Conservation (phyloP, 2,797 vertebrate genomes). For the Hypotaenidia philippensis region DNA sequence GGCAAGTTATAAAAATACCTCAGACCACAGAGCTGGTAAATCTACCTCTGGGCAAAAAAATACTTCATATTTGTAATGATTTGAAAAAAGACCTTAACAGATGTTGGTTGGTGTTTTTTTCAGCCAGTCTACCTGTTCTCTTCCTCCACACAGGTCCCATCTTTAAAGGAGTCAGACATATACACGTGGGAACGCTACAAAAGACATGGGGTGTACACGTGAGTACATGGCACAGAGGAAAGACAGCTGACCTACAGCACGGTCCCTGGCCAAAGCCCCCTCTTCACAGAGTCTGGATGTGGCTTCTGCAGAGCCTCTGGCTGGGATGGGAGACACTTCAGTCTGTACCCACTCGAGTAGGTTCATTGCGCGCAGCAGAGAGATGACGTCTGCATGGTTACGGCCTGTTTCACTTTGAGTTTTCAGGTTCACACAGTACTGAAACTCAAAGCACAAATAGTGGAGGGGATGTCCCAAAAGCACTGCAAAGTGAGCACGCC, state of each 20-base stretch:
- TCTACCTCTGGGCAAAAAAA: background rate
- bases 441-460: slow-evolving; percentile 47
- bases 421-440: background rate
- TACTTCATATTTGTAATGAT: background rate
- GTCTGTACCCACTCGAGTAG: background rate
- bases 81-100: background rate
- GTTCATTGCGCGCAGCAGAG: background rate
- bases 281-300: background rate
- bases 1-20: background rate
- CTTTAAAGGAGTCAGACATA: background rate
- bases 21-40: background rate
- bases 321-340: background rate
- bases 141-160: background rate
- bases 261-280: background rate
- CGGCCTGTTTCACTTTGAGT: slow-evolving; percentile 41
- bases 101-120: background rate
- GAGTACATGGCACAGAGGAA: accelerated
- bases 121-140: background rate
- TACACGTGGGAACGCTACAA: accelerated
- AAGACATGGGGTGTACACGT: accelerated
- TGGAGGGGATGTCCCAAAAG: slow-evolving; percentile 41
- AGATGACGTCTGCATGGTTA: background rate
- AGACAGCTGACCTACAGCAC: accelerated
- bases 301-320: background rate
- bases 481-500: background rate